Evolutionary conservation across 2,113 vertebrate species (phyloP).

Genomic region (Seriola dumerili): DNA sequence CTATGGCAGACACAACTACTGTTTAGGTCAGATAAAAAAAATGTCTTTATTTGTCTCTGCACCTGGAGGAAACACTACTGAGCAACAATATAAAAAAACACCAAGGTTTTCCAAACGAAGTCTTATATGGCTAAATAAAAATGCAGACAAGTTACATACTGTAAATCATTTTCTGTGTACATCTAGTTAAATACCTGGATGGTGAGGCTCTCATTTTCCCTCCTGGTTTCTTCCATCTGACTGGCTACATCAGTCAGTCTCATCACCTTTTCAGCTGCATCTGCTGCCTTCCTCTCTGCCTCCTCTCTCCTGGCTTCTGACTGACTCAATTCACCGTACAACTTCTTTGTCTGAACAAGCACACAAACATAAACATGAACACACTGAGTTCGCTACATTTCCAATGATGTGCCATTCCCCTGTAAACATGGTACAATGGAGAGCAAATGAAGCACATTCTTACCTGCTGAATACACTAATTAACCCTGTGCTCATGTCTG

Average conservation of each 20-base stretch:
- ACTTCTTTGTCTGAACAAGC: conserved; percentile 73
- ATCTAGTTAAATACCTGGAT: conserved; percentile 64
- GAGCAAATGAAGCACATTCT: not conserved
- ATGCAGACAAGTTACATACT: not conserved
- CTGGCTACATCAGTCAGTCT: conserved; percentile 49
- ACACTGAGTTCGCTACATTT: not conserved
- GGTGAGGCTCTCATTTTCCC: conserved; percentile 61
- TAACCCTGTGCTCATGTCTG: not conserved
- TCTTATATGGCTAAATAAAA: not conserved
- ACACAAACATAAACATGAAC: conserved; percentile 11
- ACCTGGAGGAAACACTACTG: not conserved
- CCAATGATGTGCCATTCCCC: not conserved
- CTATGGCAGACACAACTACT: conserved; percentile 55
- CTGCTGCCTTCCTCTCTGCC: conserved; percentile 54
- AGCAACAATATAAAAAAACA: not conserved
- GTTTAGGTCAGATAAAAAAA: not conserved
- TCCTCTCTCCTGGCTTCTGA: conserved; percentile 77
- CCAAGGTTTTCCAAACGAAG: not conserved
- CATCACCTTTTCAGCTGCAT: conserved; percentile 49
- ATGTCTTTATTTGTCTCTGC: not conserved
- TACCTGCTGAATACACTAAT: not conserved
- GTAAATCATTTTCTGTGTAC: not conserved
- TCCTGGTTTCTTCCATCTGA: conserved; percentile 65
- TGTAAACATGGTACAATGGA: not conserved
- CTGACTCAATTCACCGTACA: conserved; percentile 79